phyloP scores from a whole-genome alignment of 2,888 invertebrate genomes.

The Plagodis dolabraria region DNA sequence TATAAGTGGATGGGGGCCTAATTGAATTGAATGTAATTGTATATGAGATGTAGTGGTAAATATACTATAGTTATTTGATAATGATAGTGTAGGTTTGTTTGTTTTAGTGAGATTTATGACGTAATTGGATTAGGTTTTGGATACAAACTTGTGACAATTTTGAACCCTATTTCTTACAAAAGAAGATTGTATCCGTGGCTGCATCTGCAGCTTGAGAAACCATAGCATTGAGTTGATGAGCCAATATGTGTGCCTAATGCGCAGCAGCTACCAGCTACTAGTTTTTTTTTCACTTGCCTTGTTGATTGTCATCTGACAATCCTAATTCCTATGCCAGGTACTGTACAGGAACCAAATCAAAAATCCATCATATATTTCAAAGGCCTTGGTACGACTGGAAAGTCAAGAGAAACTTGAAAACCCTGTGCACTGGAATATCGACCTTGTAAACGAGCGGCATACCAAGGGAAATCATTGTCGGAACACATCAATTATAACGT shows the following conservation, averaged over 20 bases:
- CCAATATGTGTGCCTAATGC: not conserved
- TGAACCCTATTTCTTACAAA: not conserved
- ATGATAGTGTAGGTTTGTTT: conserved; percentile 35
- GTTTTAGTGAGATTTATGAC: conserved; percentile 39
- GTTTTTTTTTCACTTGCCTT: no score
- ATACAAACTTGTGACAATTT: not conserved
- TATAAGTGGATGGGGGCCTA: conserved; percentile 27
- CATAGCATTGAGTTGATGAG: not conserved
- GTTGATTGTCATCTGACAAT: no score
- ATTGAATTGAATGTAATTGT: conserved; percentile 23
- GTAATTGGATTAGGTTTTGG: conserved; percentile 7
- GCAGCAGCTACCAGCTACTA: no score
- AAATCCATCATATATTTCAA: not conserved
- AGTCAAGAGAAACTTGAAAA: conserved; percentile 49
- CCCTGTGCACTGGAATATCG: conserved; percentile 46
- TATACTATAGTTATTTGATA: conserved; percentile 45
- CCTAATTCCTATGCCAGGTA: no score
- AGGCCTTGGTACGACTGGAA: conserved; percentile 20
- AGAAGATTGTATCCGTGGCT: not conserved
- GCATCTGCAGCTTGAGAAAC: no score
- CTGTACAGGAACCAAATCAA: no score
- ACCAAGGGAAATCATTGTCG: conserved; percentile 59
- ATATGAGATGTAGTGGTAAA: conserved; percentile 38
- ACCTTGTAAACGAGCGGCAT: conserved; percentile 41
- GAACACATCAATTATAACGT: conserved; percentile 53